Evolutionary conservation across 1,140 invertebrate species (phyloP).

Genomic region (Metopolophium dirhodum): DNA sequence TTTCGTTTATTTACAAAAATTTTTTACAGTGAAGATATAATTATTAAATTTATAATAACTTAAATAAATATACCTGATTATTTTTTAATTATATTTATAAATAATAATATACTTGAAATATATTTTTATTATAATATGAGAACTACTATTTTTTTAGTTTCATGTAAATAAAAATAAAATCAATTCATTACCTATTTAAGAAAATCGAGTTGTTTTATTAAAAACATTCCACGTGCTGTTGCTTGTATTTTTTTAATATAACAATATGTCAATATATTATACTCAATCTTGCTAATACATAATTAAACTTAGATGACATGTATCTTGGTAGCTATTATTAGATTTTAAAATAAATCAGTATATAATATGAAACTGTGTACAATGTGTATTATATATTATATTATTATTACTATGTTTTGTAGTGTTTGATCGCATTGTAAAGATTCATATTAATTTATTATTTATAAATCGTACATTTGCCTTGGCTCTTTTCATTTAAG

Average conservation of each 20-base stretch:
- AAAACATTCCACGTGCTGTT: not conserved
- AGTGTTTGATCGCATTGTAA: not conserved
- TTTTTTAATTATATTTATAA: too few relatives aligned
- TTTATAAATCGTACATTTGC: not conserved
- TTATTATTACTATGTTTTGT: not conserved
- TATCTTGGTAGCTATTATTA: not conserved
- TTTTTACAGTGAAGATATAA: too few relatives aligned
- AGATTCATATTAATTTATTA: conserved; percentile 6
- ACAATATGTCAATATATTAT: too few relatives aligned
- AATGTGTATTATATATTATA: not conserved
- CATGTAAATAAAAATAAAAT: too few relatives aligned
- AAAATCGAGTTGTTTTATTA: not conserved
- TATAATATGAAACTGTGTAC: not conserved
- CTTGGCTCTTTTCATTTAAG: not conserved
- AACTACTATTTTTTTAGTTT: not conserved
- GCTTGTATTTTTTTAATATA: not conserved
- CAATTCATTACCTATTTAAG: too few relatives aligned
- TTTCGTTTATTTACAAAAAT: too few relatives aligned
- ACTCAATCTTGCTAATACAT: too few relatives aligned
- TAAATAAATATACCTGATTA: too few relatives aligned
- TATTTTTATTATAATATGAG: not conserved
- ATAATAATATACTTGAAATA: not conserved
- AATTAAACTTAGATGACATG: not conserved
- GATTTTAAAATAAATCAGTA: not conserved
- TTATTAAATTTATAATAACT: too few relatives aligned